Base-by-base conservation (phyloP, 2,888 invertebrate species). In the Tupiocoris notatus region DNA sequence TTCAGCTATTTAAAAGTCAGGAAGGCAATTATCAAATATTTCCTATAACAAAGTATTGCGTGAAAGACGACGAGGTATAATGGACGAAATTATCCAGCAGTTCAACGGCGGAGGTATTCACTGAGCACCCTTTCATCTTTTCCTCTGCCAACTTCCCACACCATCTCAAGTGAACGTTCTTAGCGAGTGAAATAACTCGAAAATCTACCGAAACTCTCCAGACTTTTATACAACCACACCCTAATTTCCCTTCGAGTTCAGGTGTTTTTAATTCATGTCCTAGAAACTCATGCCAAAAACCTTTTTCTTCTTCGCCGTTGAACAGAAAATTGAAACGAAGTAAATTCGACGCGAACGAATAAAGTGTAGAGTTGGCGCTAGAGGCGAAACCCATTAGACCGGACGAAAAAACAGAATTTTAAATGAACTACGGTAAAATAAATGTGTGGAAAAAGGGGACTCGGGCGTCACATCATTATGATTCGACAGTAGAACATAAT, bases 231-330 rank as follows among this genome's bases (percentile, higher is more conserved):
- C 9, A 20, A 21, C 67, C 21, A 54, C 61, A 23, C 71, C 71
- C 57, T 71, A 71, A 71, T 71, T 71, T 71, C 71, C 71, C 71
- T 59, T 71, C 71, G 23, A 71, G 25, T 71, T 39, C 71, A 71
- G 71, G 71, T 71, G 71, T 71, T 71, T 71, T 71, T 71, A 71
- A 71, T 71, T 71, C 61, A 71, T 61, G 62, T 62, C 71, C 18
- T 39, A 23, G 20, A 21, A 64, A 64, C 56, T 22, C 56, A 20
- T 67, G 67, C 67, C 67, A 67, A 56, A 67, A 39, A 12, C 39
- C 39, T 39, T 39, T 39, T 39, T 39, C 39, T 39, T 39, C 12
- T 12, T 12, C 12, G 39, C 12, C 39, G 39, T 39, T 7, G 39
- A 3, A 39, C 39, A 39, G 39, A 12, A 39, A 39, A 12, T 12